A percentile compares a stretch with the other conserved stretches of the same genome.
These are phyloP conservation scores for Microplitis demolitor DNA, from an alignment of 1,140 invertebrate genomes.

Conservation along the genomic window DNA sequence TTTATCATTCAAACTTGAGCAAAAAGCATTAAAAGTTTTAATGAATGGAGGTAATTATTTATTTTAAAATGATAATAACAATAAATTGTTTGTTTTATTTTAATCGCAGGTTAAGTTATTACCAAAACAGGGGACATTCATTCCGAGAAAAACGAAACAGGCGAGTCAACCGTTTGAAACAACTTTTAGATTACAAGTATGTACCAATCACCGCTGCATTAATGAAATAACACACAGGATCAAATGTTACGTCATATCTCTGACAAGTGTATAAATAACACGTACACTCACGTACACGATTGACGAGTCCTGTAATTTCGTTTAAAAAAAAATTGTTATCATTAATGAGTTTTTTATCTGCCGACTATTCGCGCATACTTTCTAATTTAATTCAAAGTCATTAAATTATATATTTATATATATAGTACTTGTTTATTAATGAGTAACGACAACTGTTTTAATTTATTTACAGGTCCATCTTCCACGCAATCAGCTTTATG, in stretches of 20 bases:
- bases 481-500: conserved; percentile 81
- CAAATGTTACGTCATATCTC: conserved; percentile 7
- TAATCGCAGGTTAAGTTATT: conserved; percentile 66
- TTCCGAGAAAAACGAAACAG: conserved; percentile 54
- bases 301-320: not conserved
- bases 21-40: not conserved
- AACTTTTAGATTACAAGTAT: conserved; percentile 73
- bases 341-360: too few species aligned
- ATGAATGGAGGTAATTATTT: not conserved
- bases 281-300: not conserved
- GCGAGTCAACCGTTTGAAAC: conserved; percentile 73
- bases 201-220: conserved; percentile 18
- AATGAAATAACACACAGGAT: not conserved
- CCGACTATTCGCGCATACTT: too few species aligned
- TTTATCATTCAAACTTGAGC: not conserved
- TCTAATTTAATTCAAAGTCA: too few species aligned
- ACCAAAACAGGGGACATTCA: conserved; percentile 58
- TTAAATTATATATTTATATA: too few species aligned
- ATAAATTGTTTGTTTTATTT: not conserved
- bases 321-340: conserved; percentile 10
- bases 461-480: conserved; percentile 69
- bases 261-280: not conserved
- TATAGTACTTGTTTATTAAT: not conserved
- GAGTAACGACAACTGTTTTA: not conserved
- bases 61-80: not conserved